A percentile compares a stretch with the other conserved stretches of the same genome.
Evolutionary conservation across 2,888 invertebrate species (phyloP).

Genomic region (Subacronicta megacephala): DNA sequence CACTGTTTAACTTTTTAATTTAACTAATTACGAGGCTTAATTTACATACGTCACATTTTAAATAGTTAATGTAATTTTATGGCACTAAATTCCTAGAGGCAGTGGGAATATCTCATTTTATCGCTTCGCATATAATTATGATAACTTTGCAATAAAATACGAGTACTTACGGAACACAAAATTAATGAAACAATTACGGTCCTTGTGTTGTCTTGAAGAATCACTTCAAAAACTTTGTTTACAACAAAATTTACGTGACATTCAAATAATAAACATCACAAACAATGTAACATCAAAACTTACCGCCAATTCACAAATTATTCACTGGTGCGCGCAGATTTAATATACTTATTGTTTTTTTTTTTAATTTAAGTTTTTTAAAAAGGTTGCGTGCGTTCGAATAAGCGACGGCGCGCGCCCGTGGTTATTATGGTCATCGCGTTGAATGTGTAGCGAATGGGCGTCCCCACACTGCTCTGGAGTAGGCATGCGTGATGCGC

Average conservation of each 20-base stretch:
- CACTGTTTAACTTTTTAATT: too few species aligned
- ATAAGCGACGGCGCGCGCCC: slow-evolving; percentile 41
- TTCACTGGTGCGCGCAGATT: slow-evolving; percentile 30
- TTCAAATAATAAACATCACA: slow-evolving; percentile 4
- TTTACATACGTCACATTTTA: too few species aligned
- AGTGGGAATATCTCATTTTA: neutral
- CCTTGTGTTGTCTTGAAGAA: neutral
- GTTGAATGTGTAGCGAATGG: slow-evolving; percentile 58
- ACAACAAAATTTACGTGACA: slow-evolving; percentile 2
- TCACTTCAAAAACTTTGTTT: neutral
- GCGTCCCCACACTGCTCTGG: slow-evolving; percentile 54
- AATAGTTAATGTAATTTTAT: too few species aligned
- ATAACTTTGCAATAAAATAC: neutral
- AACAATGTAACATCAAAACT: slow-evolving; percentile 34
- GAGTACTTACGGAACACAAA: neutral
- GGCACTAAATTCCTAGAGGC: neutral
- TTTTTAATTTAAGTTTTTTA: slow-evolving; percentile 33
- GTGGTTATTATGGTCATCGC: slow-evolving; percentile 63
- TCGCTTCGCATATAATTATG: neutral
- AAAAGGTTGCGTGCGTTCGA: slow-evolving; percentile 39
- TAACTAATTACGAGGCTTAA: too few species aligned
- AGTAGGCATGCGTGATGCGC: slow-evolving; percentile 76
- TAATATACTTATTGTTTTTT: slow-evolving; percentile 8
- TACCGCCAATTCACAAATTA: slow-evolving; percentile 36
- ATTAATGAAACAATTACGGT: neutral